These are phyloP conservation scores for Cremastinae sp. DNA, from an alignment of 2,888 invertebrate species.

Conservation along the genomic window DNA sequence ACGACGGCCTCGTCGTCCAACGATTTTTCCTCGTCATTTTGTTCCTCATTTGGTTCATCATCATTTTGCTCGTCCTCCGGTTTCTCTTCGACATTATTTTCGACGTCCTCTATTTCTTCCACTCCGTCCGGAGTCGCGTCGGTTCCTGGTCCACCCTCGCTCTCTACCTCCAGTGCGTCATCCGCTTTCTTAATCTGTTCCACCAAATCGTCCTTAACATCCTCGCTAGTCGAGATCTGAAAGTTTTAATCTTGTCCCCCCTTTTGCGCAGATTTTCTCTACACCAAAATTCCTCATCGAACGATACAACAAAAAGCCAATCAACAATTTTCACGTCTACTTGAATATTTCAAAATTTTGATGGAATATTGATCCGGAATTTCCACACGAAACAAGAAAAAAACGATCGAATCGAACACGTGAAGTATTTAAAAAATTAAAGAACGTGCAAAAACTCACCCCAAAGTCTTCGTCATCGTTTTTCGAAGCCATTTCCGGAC, in stretches of 20 bases:
- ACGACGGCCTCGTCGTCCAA: slow-evolving; percentile 55
- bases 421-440: slow-evolving; percentile 25
- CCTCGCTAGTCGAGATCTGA: slow-evolving; percentile 60
- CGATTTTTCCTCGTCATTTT: slow-evolving; percentile 48
- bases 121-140: slow-evolving; percentile 52
- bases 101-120: slow-evolving; percentile 57
- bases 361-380: too few relatives aligned
- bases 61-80: slow-evolving; percentile 53
- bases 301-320: slow-evolving; percentile 12
- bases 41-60: slow-evolving; percentile 55
- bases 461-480: slow-evolving; percentile 56
- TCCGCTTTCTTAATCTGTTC: slow-evolving; percentile 71
- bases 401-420: slow-evolving; percentile 1
- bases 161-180: slow-evolving; percentile 65
- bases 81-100: slow-evolving; percentile 17
- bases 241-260: slow-evolving; percentile 61
- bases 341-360: slow-evolving; percentile 8
- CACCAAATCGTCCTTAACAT: slow-evolving; percentile 67
- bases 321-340: not conserved
- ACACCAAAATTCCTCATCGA: slow-evolving; percentile 43
- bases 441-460: slow-evolving; percentile 57
- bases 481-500: slow-evolving; percentile 69
- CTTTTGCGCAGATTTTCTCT: slow-evolving; percentile 43
- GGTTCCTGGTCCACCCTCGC: slow-evolving; percentile 28
- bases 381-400: not conserved